Percentiles rank a stretch among this genome's conserved stretches.
Conservation (phyloP, 2,888 invertebrate species). For the Eudasyphora cyanicolor region DNA sequence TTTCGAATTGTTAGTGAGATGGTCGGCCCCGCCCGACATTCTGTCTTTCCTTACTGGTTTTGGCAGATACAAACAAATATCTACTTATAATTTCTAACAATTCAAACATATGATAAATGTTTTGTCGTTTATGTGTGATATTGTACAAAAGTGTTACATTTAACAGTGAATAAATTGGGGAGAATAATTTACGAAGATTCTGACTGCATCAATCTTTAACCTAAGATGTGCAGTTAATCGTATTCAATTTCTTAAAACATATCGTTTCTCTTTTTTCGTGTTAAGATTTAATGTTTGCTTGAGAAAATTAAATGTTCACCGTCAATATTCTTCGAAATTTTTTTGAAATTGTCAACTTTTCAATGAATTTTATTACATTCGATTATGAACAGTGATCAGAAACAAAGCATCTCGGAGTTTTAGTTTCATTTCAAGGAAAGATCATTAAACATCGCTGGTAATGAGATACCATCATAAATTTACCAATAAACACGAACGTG, state of each 20-base stretch:
- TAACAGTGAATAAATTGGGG: neutral
- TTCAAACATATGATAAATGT: too few relatives aligned
- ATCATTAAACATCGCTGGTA: constrained; percentile 39
- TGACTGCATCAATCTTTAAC: neutral
- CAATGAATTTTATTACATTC: constrained; percentile 25
- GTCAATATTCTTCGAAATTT: constrained; percentile 48
- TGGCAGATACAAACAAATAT: too few relatives aligned
- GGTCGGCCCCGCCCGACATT: too few relatives aligned
- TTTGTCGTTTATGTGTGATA: neutral
- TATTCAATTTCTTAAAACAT: constrained; percentile 31
- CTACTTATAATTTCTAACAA: too few relatives aligned
- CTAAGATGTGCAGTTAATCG: neutral
- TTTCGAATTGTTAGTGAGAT: too few relatives aligned
- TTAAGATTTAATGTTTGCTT: constrained; percentile 42
- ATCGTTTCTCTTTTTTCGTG: neutral
- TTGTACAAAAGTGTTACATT: neutral
- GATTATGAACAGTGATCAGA: neutral
- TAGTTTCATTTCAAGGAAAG: constrained; percentile 33
- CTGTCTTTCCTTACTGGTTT: too few relatives aligned
- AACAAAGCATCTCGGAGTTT: constrained; percentile 19
- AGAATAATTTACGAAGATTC: neutral
- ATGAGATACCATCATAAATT: constrained; percentile 58
- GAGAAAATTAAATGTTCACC: constrained; percentile 33
- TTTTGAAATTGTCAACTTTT: constrained; percentile 56
- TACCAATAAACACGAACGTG: constrained; percentile 49